Base-by-base conservation (phyloP, 2,113 vertebrate species). In the Mugil cephalus region DNA sequence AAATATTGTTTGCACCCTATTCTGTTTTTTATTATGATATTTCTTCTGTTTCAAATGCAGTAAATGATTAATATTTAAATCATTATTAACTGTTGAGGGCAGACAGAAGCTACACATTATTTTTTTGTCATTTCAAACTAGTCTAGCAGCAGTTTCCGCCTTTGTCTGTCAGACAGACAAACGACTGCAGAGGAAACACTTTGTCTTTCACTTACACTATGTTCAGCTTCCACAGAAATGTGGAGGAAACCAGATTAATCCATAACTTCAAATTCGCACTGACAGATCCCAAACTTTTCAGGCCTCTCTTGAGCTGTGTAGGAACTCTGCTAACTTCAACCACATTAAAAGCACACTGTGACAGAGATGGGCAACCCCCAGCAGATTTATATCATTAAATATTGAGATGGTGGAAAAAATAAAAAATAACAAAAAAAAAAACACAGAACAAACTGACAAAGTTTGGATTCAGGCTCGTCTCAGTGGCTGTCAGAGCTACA, bases 321-420 rank as follows among this genome's bases (percentile, higher is more conserved):
- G 69, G 77, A 80, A 56, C 73, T 55, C 46, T 73, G 72, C 24
- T 34, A 50, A 48, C 38, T 13, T 54, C 24, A 61, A 48, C 38
- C 15, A 58, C 24, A 61, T 38, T 50, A 34, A 54, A 30, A 39
- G 18, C 39, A 50, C 18, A 45, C 45, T 51, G 66, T 47, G 53
- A 64, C 61, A 82, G 83, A 78, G 85, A 88, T 55, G 71, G 80
- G 54, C 77, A 84, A 75, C 72, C 19, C 38, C 38, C 21, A 58
- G 52, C 30, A 64, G 21, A 65, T 59, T 62, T n/a, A 56, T 10
- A 38, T 51, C 40, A 6, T 11, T 3, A 45, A 39, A 40, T 12
- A 13, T 11, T 10, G 13, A 35, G 30, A 4, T 19, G 13, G 51
- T 43, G 36, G n/a, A 36, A 30, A 30, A 30, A 30, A 30, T 3